These are phyloP conservation scores for Brachionus sp. DNA, from an alignment of 1,140 invertebrate species.

Conservation along the genomic window DNA sequence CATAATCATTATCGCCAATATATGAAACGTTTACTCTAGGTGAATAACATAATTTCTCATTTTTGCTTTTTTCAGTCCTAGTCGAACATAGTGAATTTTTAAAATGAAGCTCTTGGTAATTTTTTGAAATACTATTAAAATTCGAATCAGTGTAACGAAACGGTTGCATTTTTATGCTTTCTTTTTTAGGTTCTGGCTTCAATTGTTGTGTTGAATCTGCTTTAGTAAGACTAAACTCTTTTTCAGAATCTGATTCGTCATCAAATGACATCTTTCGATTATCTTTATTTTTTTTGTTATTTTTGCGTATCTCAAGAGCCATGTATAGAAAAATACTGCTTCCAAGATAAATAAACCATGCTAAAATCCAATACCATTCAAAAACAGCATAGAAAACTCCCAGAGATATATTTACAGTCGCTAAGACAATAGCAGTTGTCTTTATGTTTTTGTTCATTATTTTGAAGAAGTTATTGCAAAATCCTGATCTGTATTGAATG, in stretches of 20 bases:
- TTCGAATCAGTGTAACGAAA: slow-evolving; percentile 11
- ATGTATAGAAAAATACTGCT: slow-evolving; percentile 44
- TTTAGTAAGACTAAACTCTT: not conserved
- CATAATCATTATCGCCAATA: not conserved
- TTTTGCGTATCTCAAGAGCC: not conserved
- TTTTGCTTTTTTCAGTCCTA: not conserved
- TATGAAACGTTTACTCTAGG: not conserved
- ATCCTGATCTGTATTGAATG: not conserved
- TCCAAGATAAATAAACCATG: slow-evolving; percentile 48
- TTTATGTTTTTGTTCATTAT: not conserved
- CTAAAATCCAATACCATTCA: slow-evolving; percentile 44
- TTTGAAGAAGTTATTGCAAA: not conserved
- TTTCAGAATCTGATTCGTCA: slow-evolving; percentile 1
- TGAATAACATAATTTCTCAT: not conserved
- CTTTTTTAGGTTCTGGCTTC: not conserved
- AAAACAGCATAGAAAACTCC: slow-evolving; percentile 48
- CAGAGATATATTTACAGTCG: slow-evolving; percentile 48
- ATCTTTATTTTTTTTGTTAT: not conserved
- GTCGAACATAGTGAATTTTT: not conserved
- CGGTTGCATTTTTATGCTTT: slow-evolving; percentile 16
- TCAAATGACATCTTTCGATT: not conserved
- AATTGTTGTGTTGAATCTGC: not conserved
- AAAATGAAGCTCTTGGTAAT: not conserved
- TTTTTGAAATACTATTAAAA: not conserved
- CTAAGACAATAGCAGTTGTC: slow-evolving; percentile 45